A percentile compares a stretch with the other conserved stretches of the same genome.
Conservation (phyloP, 92 coral and sea anemone species). For the Desmophyllum pertusum region DNA sequence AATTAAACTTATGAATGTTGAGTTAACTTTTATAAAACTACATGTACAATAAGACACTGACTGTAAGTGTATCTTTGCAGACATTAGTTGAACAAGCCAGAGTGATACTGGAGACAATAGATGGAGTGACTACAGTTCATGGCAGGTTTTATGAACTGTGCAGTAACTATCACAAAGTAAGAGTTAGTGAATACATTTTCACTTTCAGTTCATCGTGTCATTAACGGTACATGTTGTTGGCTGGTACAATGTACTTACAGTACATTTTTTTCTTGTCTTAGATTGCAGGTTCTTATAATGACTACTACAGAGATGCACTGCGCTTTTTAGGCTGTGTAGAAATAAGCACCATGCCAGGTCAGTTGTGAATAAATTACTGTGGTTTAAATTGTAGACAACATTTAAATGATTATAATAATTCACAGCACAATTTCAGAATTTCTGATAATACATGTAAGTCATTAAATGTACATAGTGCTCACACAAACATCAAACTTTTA, state of each 20-base stretch:
- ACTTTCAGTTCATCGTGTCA: no score
- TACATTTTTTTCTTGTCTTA: slow-evolving; percentile 7
- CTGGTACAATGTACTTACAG: background rate
- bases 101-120: slow-evolving; percentile 89
- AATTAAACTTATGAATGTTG: background rate
- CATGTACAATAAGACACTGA: no score
- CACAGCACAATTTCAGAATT: no score
- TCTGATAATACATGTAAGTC: background rate
- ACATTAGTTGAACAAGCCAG: slow-evolving; percentile 83
- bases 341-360: slow-evolving; percentile 79
- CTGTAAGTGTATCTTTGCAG: slow-evolving; percentile 64
- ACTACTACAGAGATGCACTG: slow-evolving; percentile 92
- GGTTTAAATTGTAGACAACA: background rate
- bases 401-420: no score
- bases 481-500: no score
- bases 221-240: no score
- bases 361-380: background rate
- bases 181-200: background rate
- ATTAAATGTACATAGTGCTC: no score
- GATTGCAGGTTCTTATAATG: slow-evolving; percentile 93
- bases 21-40: no score
- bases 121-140: slow-evolving; percentile 95
- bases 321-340: slow-evolving; percentile 94
- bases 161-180: slow-evolving; percentile 93
- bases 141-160: slow-evolving; percentile 92